Evolutionary conservation across 2,888 invertebrate species (phyloP), one percentile per base, ranked within the genome.

Genomic region (Lasioglossum calceatum): DNA sequence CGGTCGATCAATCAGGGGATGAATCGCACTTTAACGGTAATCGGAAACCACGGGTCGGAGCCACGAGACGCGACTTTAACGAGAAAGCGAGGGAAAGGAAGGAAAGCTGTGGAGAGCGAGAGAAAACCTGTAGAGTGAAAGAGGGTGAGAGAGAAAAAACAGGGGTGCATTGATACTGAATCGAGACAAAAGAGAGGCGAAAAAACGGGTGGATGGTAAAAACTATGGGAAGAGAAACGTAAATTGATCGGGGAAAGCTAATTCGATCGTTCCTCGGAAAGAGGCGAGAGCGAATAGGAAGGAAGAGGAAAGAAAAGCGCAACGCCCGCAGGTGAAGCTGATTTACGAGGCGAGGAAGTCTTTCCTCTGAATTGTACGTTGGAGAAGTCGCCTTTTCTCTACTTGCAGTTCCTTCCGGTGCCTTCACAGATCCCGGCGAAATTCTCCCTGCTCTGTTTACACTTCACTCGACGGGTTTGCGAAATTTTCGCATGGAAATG

Each of bases 281-380:
- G 58, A 14, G 54, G 39, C 36, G 23, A 39, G 77, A 44, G 4
- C 36, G 23, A 54, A 16, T 1, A 16, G n/a, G 39, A 2, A 14
- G 27, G 70, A 23, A 32, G n/a, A 44, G 10, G 16, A 32, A 36
- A 77, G 67, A 70, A 44, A 82, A 84, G 78, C 74, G 81, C 70
- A 81, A 89, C 77, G 82, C 79, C 75, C 76, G 64, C 80, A 85
- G 83, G 84, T 82, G 85, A 88, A 80, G 84, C 89, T 89, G 90
- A 91, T 91, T 91, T 91, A 89, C 87, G 84, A 75, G 82, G 82
- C 83, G 74, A 80, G 82, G 84, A 90, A 88, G 84, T 72, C 82
- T 83, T 79, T 80, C 74, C 80, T 74, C 85, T 81, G 79, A 64
- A 86, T 79, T 74, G 58, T 77, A 79, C 64, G 42, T 16, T 32